Conservation (phyloP, 2,113 vertebrate species). For the Plestiodon gilberti region DNA sequence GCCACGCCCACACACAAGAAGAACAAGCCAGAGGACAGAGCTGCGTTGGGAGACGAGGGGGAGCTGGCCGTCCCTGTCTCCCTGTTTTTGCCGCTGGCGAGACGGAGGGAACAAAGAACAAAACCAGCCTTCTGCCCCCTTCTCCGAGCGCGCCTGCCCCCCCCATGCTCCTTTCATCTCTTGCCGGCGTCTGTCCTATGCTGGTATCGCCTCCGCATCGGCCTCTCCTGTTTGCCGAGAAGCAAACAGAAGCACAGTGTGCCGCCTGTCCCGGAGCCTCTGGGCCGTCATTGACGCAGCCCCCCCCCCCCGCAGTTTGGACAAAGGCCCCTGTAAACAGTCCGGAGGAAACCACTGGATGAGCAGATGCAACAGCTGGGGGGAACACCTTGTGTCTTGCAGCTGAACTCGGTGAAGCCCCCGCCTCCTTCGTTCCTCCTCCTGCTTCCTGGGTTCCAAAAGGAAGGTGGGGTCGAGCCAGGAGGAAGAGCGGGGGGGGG, state of each 20-base stretch:
- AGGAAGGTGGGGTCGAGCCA: too few species aligned
- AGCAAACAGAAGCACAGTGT: not conserved
- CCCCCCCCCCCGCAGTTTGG: not conserved
- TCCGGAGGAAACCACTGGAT: not conserved
- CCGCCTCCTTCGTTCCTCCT: too few species aligned
- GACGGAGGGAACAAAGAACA: conserved; percentile 57
- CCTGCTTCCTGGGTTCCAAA: too few species aligned
- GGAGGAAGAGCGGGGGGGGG: too few species aligned
- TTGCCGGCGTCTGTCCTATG: not conserved
- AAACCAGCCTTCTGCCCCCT: conserved; percentile 32
- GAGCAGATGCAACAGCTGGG: too few species aligned
- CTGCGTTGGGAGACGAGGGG: not conserved
- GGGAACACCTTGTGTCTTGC: too few species aligned
- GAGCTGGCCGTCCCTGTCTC: not conserved
- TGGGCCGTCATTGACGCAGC: not conserved
- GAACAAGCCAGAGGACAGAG: not conserved
- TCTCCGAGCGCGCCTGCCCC: conserved; percentile 3
- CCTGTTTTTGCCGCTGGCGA: conserved; percentile 6
- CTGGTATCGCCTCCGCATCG: not conserved
- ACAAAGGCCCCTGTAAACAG: too few species aligned
- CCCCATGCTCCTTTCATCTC: conserved; percentile 57
- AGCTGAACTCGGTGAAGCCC: too few species aligned
- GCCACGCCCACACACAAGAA: not conserved
- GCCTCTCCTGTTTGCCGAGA: rapidly evolving
- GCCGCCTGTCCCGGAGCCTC: not conserved